Conservation (phyloP, 2,888 invertebrate genomes). For the Schrankia costaestrigalis region DNA sequence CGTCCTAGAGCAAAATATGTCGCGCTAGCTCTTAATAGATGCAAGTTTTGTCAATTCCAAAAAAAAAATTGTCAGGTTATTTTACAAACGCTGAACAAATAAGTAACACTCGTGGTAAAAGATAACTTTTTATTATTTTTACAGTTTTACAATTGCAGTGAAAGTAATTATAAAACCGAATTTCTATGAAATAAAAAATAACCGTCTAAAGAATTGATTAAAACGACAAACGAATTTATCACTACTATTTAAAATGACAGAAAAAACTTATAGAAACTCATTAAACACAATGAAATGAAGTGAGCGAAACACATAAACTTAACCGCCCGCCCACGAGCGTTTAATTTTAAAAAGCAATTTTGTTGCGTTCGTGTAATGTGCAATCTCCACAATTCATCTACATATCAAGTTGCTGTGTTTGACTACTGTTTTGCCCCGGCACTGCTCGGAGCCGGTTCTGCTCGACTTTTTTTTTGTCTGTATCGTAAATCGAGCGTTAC, state of each 20-base stretch:
- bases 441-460: constrained; percentile 36
- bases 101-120: no score
- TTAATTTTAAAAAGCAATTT: constrained; percentile 37
- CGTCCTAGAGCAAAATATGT: no score
- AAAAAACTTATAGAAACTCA: not conserved
- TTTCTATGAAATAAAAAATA: no score
- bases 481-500: constrained; percentile 61
- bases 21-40: no score
- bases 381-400: constrained; percentile 54
- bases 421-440: constrained; percentile 64
- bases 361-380: constrained; percentile 41
- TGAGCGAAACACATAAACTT: constrained; percentile 8
- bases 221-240: no score
- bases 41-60: no score
- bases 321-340: constrained; percentile 19
- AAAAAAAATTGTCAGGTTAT: no score
- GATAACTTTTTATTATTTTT: no score
- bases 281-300: constrained; percentile 3
- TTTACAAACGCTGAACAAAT: no score
- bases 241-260: no score
- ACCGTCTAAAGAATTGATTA: no score
- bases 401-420: constrained; percentile 64
- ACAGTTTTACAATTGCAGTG: no score
- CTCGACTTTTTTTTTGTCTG: constrained; percentile 34
- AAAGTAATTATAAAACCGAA: not conserved